Evolutionary conservation across 2,797 vertebrate genomes (phyloP), one percentile per base, ranked within the genome.

Genomic region (Coccyzus lansbergi): DNA sequence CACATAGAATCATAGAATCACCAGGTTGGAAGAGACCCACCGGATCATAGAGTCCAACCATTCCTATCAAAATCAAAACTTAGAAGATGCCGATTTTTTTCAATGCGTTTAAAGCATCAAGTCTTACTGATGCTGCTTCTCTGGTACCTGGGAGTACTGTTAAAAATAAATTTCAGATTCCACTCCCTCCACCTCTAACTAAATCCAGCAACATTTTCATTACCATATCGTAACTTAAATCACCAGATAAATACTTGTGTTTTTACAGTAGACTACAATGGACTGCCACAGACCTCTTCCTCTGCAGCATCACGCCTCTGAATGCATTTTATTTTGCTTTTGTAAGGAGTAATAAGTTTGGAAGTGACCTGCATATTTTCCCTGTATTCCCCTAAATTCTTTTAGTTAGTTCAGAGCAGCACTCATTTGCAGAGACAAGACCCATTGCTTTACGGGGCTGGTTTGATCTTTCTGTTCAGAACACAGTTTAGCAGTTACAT

Each of bases 401-500:
- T 79, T 71, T 4, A 29, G 52, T 48, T 80, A 3, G 38, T 76
- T 86, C 59, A 63, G 20, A 46, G 53, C 29, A 31, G 51, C 20
- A 5, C 56, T 65, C 17, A 36, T 86, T 83, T 93, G 28, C n/a
- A 71, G 36, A 74, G 60, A 59, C 24, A 53, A 44, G 60, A 19
- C 31, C 31, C 0, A 8, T 11, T 56, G 63, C 34, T 88, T 58
- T 36, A 19, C 25, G 24, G 20, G 11, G 15, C 51, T 78, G 53
- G 15, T 29, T 51, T 31, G 63, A 69, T 26, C 24, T 71, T 29
- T 40, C 69, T 72, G 55, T 67, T 33, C 51, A 3, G 4, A 38
- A 29, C 1, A 0, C 53, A 7, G 1, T 52, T 79, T 7, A 26
- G 63, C 2, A 1, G 31, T 62, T 36, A 15, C 29, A 34, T 12